Evolutionary conservation across 1,140 invertebrate genomes (phyloP), one percentile per base, ranked within the genome.

Genomic region (Tyrophagus putrescentiae): DNA sequence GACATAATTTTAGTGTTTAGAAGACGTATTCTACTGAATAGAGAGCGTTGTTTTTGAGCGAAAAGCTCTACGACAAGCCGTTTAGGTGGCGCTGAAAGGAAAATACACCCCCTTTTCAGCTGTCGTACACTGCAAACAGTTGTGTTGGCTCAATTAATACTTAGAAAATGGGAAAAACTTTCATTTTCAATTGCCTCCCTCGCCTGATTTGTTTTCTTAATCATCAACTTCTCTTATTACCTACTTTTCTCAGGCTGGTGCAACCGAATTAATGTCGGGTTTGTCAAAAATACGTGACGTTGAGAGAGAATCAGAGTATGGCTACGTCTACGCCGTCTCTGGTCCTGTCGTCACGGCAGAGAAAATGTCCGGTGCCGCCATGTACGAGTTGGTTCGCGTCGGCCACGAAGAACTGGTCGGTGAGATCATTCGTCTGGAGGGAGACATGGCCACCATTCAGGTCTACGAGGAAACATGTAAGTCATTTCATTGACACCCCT

Each of bases 351-450:
- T 99, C 33, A 97, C 91, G 18, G 96, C 96, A 60, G 91, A 98
- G 73, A 87, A 88, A 70, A 99, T 99, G 96, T 84, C 91, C 63
- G 96, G 96, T 64, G 89, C 95, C 11, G 95, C 95, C 79, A 99
- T 99, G 94, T 98, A 98, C 81, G 96, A 99, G 75, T 73, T 99
- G 76, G 96, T 99, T 54, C 82, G 96, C 70, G 96, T 99, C 7
- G 96, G 96, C 16, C 95, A 99, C 74, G 82, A 84, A 65, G 93
- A 98, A 75, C 76, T 99, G 65, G 96, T 99, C 1, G 96, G 96
- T 64, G 96, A 99, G 77, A 99, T 99, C 72, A 99, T 99, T 77
- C 83, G 95, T 73, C 78, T 99, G 59, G 95, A 99, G 77, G 93
- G 93, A 60, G 95, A 98, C 72, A 92, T 95, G 84, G 96, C 96